Percentiles rank a stretch among this genome's conserved stretches.
phyloP scores from a whole-genome alignment of 2,113 vertebrate genomes.

The Ceratotherium simum region DNA sequence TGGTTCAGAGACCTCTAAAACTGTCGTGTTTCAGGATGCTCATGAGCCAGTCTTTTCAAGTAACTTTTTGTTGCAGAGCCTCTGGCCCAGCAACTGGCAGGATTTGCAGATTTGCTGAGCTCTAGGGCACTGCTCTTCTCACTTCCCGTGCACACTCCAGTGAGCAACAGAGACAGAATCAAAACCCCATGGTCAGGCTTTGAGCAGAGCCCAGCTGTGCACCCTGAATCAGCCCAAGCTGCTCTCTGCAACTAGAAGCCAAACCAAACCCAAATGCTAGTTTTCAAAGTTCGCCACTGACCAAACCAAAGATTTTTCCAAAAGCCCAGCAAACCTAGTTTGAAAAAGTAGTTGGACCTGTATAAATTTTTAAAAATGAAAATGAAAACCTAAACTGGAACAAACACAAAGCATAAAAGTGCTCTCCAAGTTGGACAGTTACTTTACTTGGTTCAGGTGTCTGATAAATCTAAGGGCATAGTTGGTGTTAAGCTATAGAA shows the following conservation, averaged over 20 bases:
- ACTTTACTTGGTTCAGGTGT: conserved; percentile 4
- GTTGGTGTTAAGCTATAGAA: background rate
- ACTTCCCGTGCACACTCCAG: fast-evolving
- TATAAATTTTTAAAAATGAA: conserved; percentile 11
- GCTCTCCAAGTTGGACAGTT: background rate
- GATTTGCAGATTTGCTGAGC: background rate
- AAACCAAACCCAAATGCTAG: conserved; percentile 50
- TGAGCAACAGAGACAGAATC: background rate
- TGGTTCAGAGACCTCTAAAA: background rate
- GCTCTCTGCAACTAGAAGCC: background rate
- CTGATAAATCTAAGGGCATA: conserved; percentile 8
- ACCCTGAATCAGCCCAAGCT: background rate
- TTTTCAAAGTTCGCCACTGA: conserved; percentile 54
- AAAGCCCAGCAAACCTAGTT: conserved; percentile 42
- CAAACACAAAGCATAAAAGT: conserved; percentile 32
- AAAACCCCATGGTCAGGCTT: background rate
- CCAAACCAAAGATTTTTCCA: conserved; percentile 62
- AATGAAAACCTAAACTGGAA: conserved; percentile 61
- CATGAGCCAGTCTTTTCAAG: background rate
- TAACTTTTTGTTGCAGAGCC: background rate
- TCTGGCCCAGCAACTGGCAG: background rate
- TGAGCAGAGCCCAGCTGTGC: background rate
- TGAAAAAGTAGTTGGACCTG: background rate
- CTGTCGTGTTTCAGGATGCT: background rate
- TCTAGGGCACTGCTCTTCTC: fast-evolving